Conservation (phyloP, 2,797 vertebrate genomes). For the Crypturellus tataupa region DNA sequence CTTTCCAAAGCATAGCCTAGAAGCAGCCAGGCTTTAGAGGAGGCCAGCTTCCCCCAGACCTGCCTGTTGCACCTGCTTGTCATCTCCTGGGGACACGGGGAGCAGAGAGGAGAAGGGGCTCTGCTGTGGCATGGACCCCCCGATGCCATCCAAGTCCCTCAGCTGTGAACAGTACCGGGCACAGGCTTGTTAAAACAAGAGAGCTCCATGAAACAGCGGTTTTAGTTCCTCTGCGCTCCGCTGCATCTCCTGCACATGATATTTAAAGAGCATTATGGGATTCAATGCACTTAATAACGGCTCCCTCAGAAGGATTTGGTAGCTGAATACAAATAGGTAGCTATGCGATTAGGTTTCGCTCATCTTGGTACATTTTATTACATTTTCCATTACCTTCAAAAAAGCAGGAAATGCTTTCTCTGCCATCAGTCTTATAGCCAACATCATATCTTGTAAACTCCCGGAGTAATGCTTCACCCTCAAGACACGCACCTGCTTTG, state of each 20-base stretch:
- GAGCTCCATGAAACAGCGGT: slow-evolving; percentile 46
- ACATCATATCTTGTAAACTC: not conserved
- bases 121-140: not conserved
- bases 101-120: not conserved
- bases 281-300: slow-evolving; percentile 48
- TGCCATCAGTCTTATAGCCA: not conserved
- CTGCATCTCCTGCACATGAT: slow-evolving; percentile 39
- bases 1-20: not conserved
- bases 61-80: fast-evolving
- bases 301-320: slow-evolving; percentile 37
- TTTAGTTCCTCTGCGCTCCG: slow-evolving; percentile 4
- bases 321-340: slow-evolving; percentile 58
- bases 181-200: not conserved
- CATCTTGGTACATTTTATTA: slow-evolving; percentile 59
- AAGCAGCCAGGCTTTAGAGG: not conserved
- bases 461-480: not conserved
- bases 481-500: slow-evolving; percentile 24
- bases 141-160: not conserved
- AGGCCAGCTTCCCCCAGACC: not conserved
- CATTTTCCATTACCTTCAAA: not conserved
- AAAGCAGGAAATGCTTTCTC: slow-evolving; percentile 1
- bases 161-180: fast-evolving
- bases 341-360: slow-evolving; percentile 9
- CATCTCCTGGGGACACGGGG: not conserved
- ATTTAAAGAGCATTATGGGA: slow-evolving; percentile 72